phyloP scores from a whole-genome alignment of 2,113 vertebrate species.

The Ciconia stormi region DNA sequence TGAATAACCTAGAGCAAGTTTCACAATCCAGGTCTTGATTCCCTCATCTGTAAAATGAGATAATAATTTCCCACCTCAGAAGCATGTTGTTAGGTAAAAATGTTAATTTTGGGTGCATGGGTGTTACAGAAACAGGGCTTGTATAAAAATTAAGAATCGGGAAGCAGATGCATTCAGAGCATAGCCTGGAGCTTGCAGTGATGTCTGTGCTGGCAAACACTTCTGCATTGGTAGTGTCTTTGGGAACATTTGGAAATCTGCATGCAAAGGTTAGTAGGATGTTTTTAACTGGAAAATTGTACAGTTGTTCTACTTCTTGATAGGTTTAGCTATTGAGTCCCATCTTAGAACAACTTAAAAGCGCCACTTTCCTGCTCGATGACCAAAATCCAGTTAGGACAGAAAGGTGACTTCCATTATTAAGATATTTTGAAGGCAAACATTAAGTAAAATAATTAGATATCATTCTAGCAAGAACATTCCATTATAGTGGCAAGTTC shows the following conservation, averaged over 20 bases:
- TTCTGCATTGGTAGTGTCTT: neutral
- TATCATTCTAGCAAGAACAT: neutral
- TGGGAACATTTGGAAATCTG: neutral
- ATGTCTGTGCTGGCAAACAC: neutral
- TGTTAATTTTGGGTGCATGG: neutral
- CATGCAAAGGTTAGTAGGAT: neutral
- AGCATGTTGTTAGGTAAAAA: neutral
- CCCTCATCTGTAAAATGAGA: neutral
- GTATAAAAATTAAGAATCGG: neutral
- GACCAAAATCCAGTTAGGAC: neutral
- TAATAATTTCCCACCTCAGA: neutral
- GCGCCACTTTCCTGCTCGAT: neutral
- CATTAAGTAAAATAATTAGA: neutral
- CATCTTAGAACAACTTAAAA: neutral
- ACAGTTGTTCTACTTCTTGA: neutral
- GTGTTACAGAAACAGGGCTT: rapidly evolving
- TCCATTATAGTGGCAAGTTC: neutral
- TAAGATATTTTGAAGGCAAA: neutral
- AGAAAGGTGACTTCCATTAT: neutral
- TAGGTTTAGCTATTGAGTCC: neutral
- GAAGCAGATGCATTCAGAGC: neutral
- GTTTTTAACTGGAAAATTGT: neutral
- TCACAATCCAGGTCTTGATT: neutral
- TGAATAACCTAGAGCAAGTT: neutral
- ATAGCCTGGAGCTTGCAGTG: neutral